Conservation (phyloP, 2,113 vertebrate species). For the Melanocharis versteri region DNA sequence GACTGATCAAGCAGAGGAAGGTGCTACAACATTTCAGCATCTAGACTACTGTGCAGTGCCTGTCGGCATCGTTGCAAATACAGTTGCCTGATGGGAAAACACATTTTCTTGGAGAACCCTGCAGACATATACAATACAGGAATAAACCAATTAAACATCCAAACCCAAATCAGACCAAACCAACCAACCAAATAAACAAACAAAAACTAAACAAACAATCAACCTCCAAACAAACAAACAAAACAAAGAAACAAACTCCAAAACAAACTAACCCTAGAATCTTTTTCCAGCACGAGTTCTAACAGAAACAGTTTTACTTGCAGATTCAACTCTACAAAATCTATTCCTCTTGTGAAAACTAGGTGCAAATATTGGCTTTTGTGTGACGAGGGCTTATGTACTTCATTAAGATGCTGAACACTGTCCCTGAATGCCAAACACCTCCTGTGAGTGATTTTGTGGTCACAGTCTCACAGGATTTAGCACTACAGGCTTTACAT, state of each 20-base stretch:
- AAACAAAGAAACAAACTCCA: not conserved
- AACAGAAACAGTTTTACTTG: slow-evolving; percentile 16
- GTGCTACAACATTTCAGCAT: not conserved
- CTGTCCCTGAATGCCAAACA: not conserved
- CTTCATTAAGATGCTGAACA: slow-evolving; percentile 54
- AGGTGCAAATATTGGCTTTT: slow-evolving; percentile 49
- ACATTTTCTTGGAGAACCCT: not conserved
- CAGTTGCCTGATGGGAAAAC: not conserved
- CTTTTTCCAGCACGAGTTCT: not conserved
- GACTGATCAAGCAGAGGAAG: not conserved
- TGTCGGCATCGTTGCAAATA: not conserved
- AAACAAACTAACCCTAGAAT: not conserved
- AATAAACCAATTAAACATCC: not conserved
- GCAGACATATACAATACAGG: not conserved
- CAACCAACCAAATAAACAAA: not conserved
- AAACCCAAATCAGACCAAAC: not conserved
- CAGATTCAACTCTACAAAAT: slow-evolving; percentile 15
- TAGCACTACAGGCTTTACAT: not conserved
- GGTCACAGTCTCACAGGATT: not conserved
- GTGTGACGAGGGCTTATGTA: slow-evolving; percentile 23
- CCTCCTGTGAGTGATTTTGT: slow-evolving; percentile 17
- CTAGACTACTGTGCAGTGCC: not conserved
- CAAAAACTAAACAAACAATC: not conserved
- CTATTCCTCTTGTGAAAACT: slow-evolving; percentile 46
- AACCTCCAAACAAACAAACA: not conserved